These are phyloP conservation scores for Macrotis lagotis DNA, from an alignment of 2,113 vertebrate species.

Conservation along the genomic window DNA sequence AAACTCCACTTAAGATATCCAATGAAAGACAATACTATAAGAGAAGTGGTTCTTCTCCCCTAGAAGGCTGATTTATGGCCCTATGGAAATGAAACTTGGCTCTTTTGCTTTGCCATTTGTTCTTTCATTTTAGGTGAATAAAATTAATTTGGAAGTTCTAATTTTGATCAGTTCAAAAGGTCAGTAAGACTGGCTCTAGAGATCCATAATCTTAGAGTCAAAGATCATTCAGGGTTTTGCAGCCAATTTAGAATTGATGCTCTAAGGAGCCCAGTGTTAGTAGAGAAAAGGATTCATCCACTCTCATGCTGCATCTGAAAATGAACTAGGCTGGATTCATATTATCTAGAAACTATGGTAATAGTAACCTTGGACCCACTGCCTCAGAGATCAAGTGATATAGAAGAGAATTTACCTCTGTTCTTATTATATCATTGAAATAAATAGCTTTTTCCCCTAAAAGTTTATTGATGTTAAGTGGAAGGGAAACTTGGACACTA, in stretches of 20 bases:
- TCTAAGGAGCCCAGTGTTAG: not conserved
- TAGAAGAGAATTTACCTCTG: not conserved
- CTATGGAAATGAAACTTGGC: not conserved
- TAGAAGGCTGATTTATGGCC: not conserved
- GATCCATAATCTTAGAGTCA: not conserved
- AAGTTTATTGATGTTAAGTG: not conserved
- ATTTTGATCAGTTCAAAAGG: not conserved
- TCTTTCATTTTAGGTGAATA: not conserved
- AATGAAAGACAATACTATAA: not conserved
- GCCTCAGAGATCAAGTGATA: not conserved
- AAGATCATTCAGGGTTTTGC: not conserved
- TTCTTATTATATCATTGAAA: not conserved
- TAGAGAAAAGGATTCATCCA: not conserved
- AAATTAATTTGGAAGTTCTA: not conserved
- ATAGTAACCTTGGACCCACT: not conserved
- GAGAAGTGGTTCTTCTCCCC: not conserved
- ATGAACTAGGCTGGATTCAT: not conserved
- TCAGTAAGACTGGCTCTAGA: not conserved
- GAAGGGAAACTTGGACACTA: not conserved
- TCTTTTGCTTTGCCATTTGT: not conserved
- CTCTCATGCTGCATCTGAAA: not conserved
- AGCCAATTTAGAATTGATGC: not conserved
- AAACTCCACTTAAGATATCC: not conserved
- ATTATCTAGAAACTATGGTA: not conserved
- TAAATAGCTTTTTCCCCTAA: not conserved